Evolutionary conservation across 2,113 vertebrate species (phyloP).

Genomic region (Cricetomys ansorgei): DNA sequence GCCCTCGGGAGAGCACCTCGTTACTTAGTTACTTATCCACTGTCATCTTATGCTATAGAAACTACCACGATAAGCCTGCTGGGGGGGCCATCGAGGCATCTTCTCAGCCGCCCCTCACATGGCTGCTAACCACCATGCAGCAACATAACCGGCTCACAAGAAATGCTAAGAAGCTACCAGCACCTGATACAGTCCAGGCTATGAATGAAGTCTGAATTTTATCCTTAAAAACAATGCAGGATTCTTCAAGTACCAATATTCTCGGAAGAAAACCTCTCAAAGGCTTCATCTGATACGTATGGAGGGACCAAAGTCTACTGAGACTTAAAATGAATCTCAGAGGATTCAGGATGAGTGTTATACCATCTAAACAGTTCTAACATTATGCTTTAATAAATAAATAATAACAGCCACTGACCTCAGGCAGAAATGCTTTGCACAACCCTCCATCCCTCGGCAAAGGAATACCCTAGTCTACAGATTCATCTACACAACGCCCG

Average conservation of each 20-base stretch:
- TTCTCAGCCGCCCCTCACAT: not conserved
- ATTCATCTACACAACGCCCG: not conserved
- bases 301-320: constrained; percentile 54
- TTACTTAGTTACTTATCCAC: not conserved
- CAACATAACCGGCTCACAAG: not conserved
- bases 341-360: constrained; percentile 38
- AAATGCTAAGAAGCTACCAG: constrained; percentile 21
- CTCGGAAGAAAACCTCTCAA: constrained; percentile 63
- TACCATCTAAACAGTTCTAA: constrained; percentile 22
- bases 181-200: not conserved
- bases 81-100: not conserved
- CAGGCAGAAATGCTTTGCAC: not conserved
- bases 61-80: not conserved
- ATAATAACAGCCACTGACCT: constrained; percentile 30
- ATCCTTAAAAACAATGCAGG: constrained; percentile 38
- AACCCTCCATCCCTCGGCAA: not conserved
- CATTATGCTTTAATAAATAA: constrained; percentile 34
- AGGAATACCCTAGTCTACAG: not conserved
- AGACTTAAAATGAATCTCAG: constrained; percentile 61
- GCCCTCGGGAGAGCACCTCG: not conserved
- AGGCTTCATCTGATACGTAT: constrained; percentile 63
- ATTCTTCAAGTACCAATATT: constrained; percentile 49
- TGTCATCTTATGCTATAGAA: not conserved
- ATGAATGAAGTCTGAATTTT: constrained; percentile 32
- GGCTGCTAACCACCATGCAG: not conserved